Evolutionary conservation across 2,888 invertebrate species (phyloP).

Genomic region (Mesorhabditis spiculigera): DNA sequence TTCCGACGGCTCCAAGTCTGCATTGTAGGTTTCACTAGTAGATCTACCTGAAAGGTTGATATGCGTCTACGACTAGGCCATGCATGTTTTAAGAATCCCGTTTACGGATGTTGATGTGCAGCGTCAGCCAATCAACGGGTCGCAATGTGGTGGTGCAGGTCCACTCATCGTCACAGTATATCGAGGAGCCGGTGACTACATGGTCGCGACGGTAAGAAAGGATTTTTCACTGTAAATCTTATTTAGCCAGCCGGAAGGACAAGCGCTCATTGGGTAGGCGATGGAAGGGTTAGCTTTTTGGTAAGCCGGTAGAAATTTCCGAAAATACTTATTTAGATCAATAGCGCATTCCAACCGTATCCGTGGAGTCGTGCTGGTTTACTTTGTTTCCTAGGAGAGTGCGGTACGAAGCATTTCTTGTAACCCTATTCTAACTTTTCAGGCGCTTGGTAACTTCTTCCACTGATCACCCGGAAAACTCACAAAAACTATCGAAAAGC

Average conservation of each 20-base stretch:
- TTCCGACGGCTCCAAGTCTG: neutral
- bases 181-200: neutral
- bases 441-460: too few relatives aligned
- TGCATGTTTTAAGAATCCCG: neutral
- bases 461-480: too few relatives aligned
- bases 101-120: neutral
- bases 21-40: neutral
- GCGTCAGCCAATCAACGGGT: neutral
- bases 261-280: neutral
- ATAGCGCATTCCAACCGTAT: neutral
- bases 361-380: slow-evolving; percentile 2
- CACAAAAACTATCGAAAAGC: too few relatives aligned
- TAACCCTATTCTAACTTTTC: too few relatives aligned
- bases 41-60: too few relatives aligned
- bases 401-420: neutral
- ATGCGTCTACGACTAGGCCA: neutral
- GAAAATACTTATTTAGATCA: neutral
- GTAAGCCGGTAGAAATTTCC: neutral
- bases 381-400: neutral
- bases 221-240: neutral
- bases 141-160: neutral
- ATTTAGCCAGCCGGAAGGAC: neutral
- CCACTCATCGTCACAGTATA: neutral
- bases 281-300: neutral
- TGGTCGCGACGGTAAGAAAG: neutral